Evolutionary conservation across 2,113 vertebrate species (phyloP).

Genomic region (Psilopsiagon aurifrons): DNA sequence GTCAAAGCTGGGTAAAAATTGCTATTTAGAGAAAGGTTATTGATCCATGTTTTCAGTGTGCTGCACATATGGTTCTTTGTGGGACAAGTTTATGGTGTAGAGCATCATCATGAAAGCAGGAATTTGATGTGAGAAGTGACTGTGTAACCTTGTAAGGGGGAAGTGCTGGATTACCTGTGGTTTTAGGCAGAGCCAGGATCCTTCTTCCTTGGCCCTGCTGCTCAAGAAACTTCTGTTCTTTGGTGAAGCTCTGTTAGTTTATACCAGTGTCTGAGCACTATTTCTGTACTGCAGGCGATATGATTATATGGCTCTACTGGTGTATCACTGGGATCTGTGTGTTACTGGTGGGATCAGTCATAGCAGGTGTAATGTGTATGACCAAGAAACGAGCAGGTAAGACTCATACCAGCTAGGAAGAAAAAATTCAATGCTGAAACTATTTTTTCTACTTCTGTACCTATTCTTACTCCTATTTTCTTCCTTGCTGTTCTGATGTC

Average conservation of each 20-base stretch:
- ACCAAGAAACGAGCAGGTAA: constrained; percentile 70
- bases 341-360: constrained; percentile 71
- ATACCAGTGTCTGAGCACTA: not conserved
- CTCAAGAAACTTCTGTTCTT: not conserved
- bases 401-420: not conserved
- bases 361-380: constrained; percentile 66
- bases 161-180: not conserved
- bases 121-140: not conserved
- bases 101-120: not conserved
- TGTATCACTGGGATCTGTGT: constrained; percentile 66
- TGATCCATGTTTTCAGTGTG: not conserved
- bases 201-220: not conserved
- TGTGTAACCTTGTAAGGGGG: not conserved
- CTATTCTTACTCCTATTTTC: not conserved
- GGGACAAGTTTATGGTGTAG: not conserved
- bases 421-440: not conserved
- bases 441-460: not conserved
- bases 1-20: not conserved
- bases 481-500: not conserved
- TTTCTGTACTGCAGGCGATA: constrained; percentile 42
- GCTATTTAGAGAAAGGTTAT: not conserved
- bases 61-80: not conserved
- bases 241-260: not conserved
- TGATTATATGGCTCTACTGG: constrained; percentile 69
- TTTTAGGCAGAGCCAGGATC: not conserved